These are phyloP conservation scores for Myotis daubentonii DNA, from an alignment of 2,797 vertebrate genomes.

Conservation along the genomic window DNA sequence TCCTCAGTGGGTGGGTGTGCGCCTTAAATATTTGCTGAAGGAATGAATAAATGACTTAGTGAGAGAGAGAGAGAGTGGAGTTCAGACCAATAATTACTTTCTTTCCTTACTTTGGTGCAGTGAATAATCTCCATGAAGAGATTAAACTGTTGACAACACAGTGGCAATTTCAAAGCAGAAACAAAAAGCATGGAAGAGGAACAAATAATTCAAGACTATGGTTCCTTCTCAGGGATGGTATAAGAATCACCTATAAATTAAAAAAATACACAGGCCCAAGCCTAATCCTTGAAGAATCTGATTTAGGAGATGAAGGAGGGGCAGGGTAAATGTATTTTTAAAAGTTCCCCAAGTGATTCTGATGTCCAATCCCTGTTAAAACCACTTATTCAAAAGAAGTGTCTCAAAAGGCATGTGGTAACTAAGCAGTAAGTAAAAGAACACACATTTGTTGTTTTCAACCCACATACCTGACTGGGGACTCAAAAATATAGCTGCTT, in stretches of 20 bases:
- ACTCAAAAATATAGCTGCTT: constrained; percentile 90
- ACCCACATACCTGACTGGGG: constrained; percentile 92
- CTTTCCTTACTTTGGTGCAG: background rate
- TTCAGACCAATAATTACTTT: background rate
- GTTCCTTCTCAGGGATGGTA: background rate
- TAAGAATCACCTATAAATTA: background rate
- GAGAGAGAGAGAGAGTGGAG: background rate
- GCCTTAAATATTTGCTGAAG: background rate
- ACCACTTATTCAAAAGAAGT: background rate
- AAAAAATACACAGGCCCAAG: background rate
- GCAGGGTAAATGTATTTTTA: background rate
- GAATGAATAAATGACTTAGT: background rate
- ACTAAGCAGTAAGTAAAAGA: constrained; percentile 61
- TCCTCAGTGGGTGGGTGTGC: background rate
- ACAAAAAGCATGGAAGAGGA: background rate
- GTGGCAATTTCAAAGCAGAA: constrained; percentile 33
- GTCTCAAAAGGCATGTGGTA: constrained; percentile 72
- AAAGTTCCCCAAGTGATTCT: constrained; percentile 29
- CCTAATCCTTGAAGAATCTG: background rate
- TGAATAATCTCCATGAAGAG: background rate
- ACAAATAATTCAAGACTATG: background rate
- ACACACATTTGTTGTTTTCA: constrained; percentile 52
- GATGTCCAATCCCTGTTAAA: constrained; percentile 10
- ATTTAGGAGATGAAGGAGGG: background rate
- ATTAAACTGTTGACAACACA: background rate